Evolutionary conservation across 1,140 invertebrate genomes (phyloP).

Genomic region (Brachionus sp.): DNA sequence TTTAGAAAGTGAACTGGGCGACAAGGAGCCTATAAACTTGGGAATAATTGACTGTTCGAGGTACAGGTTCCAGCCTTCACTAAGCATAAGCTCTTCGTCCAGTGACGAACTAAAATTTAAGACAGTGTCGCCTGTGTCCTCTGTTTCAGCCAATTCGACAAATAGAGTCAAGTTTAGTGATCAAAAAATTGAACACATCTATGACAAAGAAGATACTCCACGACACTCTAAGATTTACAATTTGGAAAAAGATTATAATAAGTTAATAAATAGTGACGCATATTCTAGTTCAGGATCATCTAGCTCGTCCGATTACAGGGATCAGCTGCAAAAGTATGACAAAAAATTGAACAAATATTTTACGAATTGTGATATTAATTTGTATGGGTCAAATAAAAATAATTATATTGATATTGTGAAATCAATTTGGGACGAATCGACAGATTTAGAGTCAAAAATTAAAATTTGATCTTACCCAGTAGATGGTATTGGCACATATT

Average conservation of each 20-base stretch:
- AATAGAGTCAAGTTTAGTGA: constrained; percentile 44
- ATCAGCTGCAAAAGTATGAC: not conserved
- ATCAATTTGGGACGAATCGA: not conserved
- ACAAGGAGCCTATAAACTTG: not conserved
- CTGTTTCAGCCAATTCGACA: not conserved
- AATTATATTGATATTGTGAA: constrained; percentile 23
- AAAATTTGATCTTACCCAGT: constrained; percentile 30
- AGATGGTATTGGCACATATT: constrained; percentile 17
- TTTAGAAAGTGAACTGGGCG: not conserved
- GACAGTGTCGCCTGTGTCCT: not conserved
- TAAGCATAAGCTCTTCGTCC: not conserved
- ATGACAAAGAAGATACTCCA: not conserved
- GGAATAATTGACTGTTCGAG: not conserved
- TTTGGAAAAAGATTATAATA: not conserved
- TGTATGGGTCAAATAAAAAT: not conserved
- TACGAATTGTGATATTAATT: not conserved
- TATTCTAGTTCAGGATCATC: not conserved
- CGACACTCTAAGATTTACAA: not conserved
- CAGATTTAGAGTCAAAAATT: not conserved
- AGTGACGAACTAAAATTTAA: not conserved
- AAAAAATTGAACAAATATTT: not conserved
- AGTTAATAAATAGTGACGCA: not conserved
- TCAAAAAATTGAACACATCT: constrained; percentile 15
- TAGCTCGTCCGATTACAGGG: not conserved
- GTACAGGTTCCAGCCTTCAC: not conserved